Percentiles rank a stretch among this genome's conserved stretches.
Conservation (phyloP, 92 coral and sea anemone genomes). For the Heteractis magnifica region DNA sequence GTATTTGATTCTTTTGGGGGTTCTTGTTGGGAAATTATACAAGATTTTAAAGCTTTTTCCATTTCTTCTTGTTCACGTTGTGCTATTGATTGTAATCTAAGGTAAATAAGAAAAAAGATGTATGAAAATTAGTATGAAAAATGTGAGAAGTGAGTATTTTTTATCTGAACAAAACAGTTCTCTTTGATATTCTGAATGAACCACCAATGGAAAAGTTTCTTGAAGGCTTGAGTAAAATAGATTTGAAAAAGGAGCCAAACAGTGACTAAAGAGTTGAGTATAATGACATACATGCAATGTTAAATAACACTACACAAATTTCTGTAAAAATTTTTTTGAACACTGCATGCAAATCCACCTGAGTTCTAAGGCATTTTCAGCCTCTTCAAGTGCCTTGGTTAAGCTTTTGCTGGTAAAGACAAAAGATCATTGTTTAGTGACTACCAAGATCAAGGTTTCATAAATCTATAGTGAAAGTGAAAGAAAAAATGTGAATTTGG, state of each 20-base stretch:
- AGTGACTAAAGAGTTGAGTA: too few species aligned
- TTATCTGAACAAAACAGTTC: too few species aligned
- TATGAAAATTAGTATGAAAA: not conserved
- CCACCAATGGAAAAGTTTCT: too few species aligned
- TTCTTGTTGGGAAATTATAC: slow-evolving; percentile 42
- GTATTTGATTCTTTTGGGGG: slow-evolving; percentile 29
- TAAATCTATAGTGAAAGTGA: too few species aligned
- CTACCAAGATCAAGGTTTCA: not conserved
- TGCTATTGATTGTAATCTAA: slow-evolving; percentile 72
- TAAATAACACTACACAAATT: not conserved
- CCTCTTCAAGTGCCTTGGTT: slow-evolving; percentile 48
- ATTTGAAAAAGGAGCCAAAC: too few species aligned
- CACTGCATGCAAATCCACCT: slow-evolving; percentile 25
- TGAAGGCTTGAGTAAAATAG: too few species aligned
- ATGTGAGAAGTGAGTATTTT: not conserved
- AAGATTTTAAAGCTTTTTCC: slow-evolving; percentile 65
- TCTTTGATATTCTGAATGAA: too few species aligned
- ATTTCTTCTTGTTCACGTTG: slow-evolving; percentile 77
- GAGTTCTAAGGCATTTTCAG: slow-evolving; percentile 49
- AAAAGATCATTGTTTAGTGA: not conserved
- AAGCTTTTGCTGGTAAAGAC: slow-evolving; percentile 26
- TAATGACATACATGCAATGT: too few species aligned
- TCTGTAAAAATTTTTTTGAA: not conserved
- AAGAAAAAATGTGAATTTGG: too few species aligned
- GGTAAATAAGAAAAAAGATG: not conserved